Percentiles rank a stretch among this genome's conserved stretches.
These are phyloP conservation scores for Cephus rjabovi DNA, from an alignment of 2,888 invertebrate genomes.

Conservation along the genomic window DNA sequence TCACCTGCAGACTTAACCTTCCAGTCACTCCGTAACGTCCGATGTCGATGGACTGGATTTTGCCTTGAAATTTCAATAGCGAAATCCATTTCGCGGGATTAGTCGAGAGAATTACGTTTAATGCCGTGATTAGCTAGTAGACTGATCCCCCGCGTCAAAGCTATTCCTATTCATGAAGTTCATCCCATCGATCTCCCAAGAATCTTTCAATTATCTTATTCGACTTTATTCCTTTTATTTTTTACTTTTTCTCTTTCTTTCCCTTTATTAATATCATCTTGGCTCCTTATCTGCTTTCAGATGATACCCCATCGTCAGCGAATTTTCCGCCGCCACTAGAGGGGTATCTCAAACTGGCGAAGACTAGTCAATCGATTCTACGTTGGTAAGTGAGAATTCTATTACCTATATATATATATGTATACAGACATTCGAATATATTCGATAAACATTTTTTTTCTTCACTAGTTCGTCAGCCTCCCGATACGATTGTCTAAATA, in stretches of 20 bases:
- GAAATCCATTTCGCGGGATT: not conserved
- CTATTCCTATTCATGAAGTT: not conserved
- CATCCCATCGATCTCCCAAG: not conserved
- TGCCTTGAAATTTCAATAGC: not conserved
- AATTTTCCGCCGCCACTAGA: not conserved
- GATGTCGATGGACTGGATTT: not conserved
- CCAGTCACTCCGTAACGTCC: not conserved
- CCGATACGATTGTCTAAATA: not conserved
- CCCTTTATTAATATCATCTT: not conserved
- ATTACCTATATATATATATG: not conserved
- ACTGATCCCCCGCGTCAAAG: not conserved
- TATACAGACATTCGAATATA: not conserved
- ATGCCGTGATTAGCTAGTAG: not conserved
- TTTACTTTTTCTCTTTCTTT: no score
- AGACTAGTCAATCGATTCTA: not conserved
- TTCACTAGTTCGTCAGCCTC: not conserved
- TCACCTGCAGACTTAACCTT: slow-evolving; percentile 9
- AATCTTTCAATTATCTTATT: not conserved
- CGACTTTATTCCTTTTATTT: not conserved
- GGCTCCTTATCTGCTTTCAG: not conserved
- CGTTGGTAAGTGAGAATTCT: not conserved
- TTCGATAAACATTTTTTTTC: not conserved
- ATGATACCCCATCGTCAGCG: not conserved
- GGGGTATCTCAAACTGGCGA: not conserved
- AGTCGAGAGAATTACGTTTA: not conserved